These are phyloP conservation scores for Callaeas wilsoni DNA, from an alignment of 2,113 vertebrate genomes.

Conservation along the genomic window DNA sequence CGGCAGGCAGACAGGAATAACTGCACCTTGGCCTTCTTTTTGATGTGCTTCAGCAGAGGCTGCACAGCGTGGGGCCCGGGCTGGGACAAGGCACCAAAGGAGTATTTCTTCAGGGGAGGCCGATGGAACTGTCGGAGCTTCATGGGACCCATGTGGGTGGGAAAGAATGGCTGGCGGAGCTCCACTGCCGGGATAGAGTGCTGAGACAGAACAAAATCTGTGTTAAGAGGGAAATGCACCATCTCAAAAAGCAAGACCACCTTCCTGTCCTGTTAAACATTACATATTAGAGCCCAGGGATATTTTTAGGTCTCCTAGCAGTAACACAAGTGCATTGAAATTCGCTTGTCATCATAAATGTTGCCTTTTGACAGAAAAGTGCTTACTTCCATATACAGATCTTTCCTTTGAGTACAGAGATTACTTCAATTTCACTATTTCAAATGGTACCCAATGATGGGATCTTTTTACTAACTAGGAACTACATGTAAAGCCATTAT, in stretches of 20 bases:
- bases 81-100: slow-evolving; percentile 92
- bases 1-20: not conserved
- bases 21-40: slow-evolving; percentile 96
- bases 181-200: slow-evolving; percentile 97
- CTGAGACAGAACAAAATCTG: slow-evolving; percentile 50
- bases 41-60: slow-evolving; percentile 94
- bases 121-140: slow-evolving; percentile 94
- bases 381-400: not conserved
- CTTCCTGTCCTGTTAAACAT: not conserved
- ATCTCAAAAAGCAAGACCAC: not conserved
- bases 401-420: not conserved
- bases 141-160: slow-evolving; percentile 98
- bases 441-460: not conserved
- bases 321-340: not conserved
- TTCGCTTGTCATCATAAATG: not conserved
- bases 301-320: not conserved
- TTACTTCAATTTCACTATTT: not conserved
- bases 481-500: not conserved
- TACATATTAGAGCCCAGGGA: not conserved
- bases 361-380: not conserved
- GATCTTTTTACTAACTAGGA: not conserved
- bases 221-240: not conserved
- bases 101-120: slow-evolving; percentile 91
- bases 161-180: slow-evolving; percentile 95
- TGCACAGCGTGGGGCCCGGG: slow-evolving; percentile 90